Evolutionary conservation across 2,113 vertebrate genomes (phyloP).

Genomic region (Pagrus major): DNA sequence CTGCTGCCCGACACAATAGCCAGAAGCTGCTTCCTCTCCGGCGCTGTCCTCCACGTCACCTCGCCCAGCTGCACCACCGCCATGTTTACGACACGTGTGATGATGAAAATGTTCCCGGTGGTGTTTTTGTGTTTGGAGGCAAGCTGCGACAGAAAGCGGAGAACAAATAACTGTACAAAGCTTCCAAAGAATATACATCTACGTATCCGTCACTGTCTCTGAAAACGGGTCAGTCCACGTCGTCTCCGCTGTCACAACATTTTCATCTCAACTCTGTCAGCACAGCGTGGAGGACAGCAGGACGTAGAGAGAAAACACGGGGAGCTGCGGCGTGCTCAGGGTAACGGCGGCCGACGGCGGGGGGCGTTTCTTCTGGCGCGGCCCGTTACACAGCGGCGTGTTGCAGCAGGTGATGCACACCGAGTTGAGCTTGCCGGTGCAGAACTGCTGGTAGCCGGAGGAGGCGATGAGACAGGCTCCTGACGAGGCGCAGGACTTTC

Average conservation of each 20-base stretch:
- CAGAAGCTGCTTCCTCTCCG: constrained; percentile 1
- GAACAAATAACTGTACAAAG: constrained; percentile 34
- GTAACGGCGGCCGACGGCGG: constrained; percentile 64
- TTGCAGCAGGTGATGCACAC: constrained; percentile 98
- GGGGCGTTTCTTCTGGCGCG: constrained; percentile 88
- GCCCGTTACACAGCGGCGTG: constrained; percentile 93
- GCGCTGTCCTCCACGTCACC: constrained; percentile 15
- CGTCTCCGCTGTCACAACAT: not conserved
- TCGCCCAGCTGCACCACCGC: not conserved
- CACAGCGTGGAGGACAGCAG: constrained; percentile 60
- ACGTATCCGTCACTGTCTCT: not conserved
- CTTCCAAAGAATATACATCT: constrained; percentile 16
- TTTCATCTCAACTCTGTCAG: constrained; percentile 68
- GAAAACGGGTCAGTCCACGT: constrained; percentile 1
- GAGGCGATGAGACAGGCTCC: constrained; percentile 95
- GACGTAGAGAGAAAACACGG: constrained; percentile 51
- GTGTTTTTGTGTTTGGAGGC: not conserved
- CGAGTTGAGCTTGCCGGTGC: constrained; percentile 93
- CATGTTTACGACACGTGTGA: not conserved
- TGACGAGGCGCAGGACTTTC: constrained; percentile 94
- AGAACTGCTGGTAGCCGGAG: constrained; percentile 96
- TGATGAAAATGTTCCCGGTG: not conserved
- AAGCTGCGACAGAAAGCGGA: constrained; percentile 17
- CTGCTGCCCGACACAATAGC: constrained; percentile 24
- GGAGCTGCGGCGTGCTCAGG: not conserved